phyloP scores from a whole-genome alignment of 2,888 invertebrate genomes.

The Cryptocheilus praepositus region DNA sequence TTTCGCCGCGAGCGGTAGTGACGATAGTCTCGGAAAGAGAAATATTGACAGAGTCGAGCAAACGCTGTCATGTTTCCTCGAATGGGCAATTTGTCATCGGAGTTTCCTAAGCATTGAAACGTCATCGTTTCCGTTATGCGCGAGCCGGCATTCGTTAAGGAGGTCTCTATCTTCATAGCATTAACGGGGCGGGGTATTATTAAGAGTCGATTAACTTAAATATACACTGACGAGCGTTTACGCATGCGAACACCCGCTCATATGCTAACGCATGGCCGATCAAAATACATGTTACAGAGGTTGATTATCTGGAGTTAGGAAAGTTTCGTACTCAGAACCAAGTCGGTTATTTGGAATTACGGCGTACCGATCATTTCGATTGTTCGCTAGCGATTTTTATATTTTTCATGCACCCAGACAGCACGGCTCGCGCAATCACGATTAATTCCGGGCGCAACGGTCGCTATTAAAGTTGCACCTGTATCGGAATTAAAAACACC shows the following conservation, averaged over 20 bases:
- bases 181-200: slow-evolving; percentile 16
- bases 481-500: too few species aligned
- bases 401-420: too few species aligned
- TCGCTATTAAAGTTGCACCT: too few species aligned
- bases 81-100: slow-evolving; percentile 26
- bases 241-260: slow-evolving; percentile 13
- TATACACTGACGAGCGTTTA: slow-evolving; percentile 5
- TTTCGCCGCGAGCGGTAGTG: neutral
- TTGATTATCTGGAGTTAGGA: too few species aligned
- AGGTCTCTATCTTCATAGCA: slow-evolving; percentile 16
- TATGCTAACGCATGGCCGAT: too few species aligned
- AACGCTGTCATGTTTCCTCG: slow-evolving; percentile 1
- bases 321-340: too few species aligned
- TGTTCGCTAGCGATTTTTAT: too few species aligned
- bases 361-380: too few species aligned
- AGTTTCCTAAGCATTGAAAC: slow-evolving; percentile 22
- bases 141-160: slow-evolving; percentile 9
- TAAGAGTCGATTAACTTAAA: slow-evolving; percentile 7
- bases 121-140: slow-evolving; percentile 18
- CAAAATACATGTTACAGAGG: too few species aligned
- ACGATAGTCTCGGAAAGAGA: neutral
- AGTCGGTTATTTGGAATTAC: neutral
- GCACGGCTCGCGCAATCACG: neutral
- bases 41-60: neutral
- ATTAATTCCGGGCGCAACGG: too few species aligned